phyloP scores from a whole-genome alignment of 2,888 invertebrate species.

The Drosophila affinis region DNA sequence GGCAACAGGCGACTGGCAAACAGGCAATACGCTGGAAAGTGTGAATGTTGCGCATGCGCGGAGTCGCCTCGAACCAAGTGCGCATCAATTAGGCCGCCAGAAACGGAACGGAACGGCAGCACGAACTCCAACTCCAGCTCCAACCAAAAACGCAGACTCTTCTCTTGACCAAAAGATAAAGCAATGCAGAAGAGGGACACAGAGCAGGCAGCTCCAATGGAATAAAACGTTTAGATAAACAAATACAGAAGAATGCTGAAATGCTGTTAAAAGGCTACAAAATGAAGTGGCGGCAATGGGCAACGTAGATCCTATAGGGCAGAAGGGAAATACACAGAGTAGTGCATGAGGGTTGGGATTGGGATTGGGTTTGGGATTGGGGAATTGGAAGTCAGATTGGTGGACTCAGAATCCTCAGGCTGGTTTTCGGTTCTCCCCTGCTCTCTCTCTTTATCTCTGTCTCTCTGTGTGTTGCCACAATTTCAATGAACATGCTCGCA shows the following conservation, averaged over 20 bases:
- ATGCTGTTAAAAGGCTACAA: conserved; percentile 78
- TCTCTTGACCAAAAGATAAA: conserved; percentile 59
- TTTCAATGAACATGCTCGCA: conserved; percentile 80
- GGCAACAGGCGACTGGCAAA: conserved; percentile 13
- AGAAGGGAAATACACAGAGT: neutral
- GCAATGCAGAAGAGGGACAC: conserved; percentile 32
- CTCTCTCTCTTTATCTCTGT: neutral
- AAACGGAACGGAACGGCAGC: conserved; percentile 58
- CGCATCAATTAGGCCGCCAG: conserved; percentile 80
- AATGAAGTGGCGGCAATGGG: conserved; percentile 69
- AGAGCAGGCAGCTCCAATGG: conserved; percentile 55
- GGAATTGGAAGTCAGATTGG: neutral
- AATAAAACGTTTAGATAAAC: conserved; percentile 81
- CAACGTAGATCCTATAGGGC: neutral
- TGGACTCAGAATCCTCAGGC: conserved; percentile 12
- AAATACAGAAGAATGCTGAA: conserved; percentile 80
- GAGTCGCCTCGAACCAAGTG: conserved; percentile 52
- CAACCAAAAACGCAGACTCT: conserved; percentile 37
- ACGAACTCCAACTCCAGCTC: conserved; percentile 73
- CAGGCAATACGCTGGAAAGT: conserved; percentile 48
- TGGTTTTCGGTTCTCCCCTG: conserved; percentile 5
- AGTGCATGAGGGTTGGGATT: conserved; percentile 23
- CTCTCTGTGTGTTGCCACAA: conserved; percentile 43
- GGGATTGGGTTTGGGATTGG: conserved; percentile 32
- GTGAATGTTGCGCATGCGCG: conserved; percentile 80